phyloP scores from a whole-genome alignment of 1,140 invertebrate species.

The Platyscapa corneri region DNA sequence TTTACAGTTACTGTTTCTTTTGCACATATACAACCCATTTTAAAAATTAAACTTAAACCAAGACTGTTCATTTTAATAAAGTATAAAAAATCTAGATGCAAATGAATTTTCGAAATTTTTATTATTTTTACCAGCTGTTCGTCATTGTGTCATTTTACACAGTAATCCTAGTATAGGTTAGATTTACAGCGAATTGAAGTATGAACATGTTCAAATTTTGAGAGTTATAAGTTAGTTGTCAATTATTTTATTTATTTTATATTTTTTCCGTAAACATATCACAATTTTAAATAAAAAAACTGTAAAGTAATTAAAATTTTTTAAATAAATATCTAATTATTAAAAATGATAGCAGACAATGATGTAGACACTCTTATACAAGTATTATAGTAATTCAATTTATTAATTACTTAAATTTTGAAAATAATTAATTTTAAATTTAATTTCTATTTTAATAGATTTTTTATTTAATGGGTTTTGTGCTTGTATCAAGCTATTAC shows the following conservation, averaged over 20 bases:
- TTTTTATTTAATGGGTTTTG: slow-evolving; percentile 30
- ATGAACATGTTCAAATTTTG: slow-evolving; percentile 5
- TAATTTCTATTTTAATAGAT: slow-evolving; percentile 32
- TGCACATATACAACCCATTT: slow-evolving; percentile 87
- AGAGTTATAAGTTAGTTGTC: neutral
- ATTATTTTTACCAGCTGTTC: slow-evolving; percentile 42
- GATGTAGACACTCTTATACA: slow-evolving; percentile 1
- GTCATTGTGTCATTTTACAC: slow-evolving; percentile 31
- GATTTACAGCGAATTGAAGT: slow-evolving; percentile 23
- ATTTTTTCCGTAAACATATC: neutral
- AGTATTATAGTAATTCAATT: slow-evolving; percentile 18
- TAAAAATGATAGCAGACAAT: slow-evolving; percentile 11
- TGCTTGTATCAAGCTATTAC: slow-evolving; percentile 57
- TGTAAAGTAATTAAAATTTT: slow-evolving; percentile 4
- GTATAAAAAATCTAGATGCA: slow-evolving; percentile 32
- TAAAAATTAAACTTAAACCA: slow-evolving; percentile 81
- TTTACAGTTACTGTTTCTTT: slow-evolving; percentile 84
- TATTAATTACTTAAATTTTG: neutral
- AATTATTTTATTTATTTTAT: slow-evolving; percentile 15
- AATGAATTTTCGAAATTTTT: slow-evolving; percentile 23
- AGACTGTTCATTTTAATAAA: slow-evolving; percentile 79
- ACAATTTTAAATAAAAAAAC: neutral
- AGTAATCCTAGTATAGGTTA: slow-evolving; percentile 34
- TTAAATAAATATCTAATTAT: slow-evolving; percentile 4
- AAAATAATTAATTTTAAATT: neutral